Evolutionary conservation across 23 tunicate species (phyloP).

Genomic region (Styela plicata): DNA sequence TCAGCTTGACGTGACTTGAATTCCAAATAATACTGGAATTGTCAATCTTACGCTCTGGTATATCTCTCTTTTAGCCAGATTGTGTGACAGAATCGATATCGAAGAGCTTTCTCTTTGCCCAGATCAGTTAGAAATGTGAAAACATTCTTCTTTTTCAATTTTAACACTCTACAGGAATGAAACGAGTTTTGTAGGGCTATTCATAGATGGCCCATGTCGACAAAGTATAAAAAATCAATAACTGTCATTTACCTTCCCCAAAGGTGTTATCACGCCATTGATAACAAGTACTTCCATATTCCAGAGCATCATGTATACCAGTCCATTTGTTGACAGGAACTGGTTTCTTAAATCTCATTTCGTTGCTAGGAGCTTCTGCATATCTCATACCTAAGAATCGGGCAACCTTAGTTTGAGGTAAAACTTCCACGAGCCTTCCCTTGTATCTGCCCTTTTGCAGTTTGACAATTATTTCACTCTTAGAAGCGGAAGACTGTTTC

Average conservation of each 20-base stretch:
- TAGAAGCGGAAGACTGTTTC: background rate
- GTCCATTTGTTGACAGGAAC: conserved; percentile 49
- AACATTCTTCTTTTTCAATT: no score
- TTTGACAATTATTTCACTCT: background rate
- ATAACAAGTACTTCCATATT: conserved; percentile 38
- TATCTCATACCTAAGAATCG: conserved; percentile 68
- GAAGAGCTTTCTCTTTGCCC: no score
- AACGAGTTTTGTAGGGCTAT: no score
- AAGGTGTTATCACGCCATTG: conserved; percentile 75
- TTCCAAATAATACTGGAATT: no score
- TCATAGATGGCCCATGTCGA: no score
- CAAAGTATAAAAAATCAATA: no score
- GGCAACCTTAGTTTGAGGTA: conserved; percentile 31
- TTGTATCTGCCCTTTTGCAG: conserved; percentile 29
- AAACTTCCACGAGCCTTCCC: conserved; percentile 37
- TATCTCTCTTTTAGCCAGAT: no score
- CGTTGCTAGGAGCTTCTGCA: conserved; percentile 56
- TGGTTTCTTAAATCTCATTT: conserved; percentile 53
- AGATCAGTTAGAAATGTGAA: no score
- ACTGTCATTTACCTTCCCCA: conserved; percentile 25
- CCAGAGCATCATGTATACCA: conserved; percentile 32
- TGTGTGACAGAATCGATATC: no score
- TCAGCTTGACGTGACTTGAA: no score
- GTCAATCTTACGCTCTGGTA: no score
- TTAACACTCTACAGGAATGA: no score